Evolutionary conservation across 92 coral and sea anemone species (phyloP).

Genomic region (Phymanthus crucifer): DNA sequence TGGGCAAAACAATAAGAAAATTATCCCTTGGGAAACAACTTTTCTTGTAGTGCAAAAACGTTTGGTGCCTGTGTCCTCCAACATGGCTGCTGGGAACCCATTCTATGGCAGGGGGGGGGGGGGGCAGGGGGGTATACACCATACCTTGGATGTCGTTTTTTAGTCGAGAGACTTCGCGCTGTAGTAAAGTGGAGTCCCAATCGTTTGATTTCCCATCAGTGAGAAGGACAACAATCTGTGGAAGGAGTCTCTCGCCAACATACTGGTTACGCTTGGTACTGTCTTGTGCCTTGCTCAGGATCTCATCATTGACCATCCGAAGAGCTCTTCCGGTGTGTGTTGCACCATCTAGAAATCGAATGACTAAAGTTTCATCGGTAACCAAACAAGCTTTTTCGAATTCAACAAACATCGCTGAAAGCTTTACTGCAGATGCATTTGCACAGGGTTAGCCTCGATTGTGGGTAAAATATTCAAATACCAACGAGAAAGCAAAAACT

Average conservation of each 20-base stretch:
- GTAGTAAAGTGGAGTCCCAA: conserved; percentile 7
- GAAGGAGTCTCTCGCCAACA: conserved; percentile 4
- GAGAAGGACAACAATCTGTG: conserved; percentile 43
- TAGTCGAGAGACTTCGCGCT: conserved; percentile 30
- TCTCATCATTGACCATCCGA: conserved; percentile 28
- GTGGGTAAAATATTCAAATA: no score
- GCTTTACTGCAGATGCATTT: no score
- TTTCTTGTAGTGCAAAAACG: no score
- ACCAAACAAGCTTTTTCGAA: neutral
- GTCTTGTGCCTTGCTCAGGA: conserved; percentile 34
- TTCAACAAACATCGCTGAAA: no score
- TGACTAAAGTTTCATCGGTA: neutral
- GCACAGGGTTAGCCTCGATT: no score
- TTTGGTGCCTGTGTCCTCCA: no score
- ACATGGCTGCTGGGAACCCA: no score
- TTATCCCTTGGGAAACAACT: no score
- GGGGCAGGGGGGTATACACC: no score
- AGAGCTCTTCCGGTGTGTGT: conserved; percentile 53
- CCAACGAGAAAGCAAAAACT: no score
- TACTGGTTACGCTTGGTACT: neutral
- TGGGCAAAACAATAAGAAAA: no score
- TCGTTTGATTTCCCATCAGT: conserved; percentile 58
- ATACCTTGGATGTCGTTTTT: conserved; percentile 48
- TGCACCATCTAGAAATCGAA: conserved; percentile 25
- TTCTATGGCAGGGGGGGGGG: no score